Base-by-base conservation (phyloP, 2,888 invertebrate genomes). In the Mesorhabditis spiculigera region DNA sequence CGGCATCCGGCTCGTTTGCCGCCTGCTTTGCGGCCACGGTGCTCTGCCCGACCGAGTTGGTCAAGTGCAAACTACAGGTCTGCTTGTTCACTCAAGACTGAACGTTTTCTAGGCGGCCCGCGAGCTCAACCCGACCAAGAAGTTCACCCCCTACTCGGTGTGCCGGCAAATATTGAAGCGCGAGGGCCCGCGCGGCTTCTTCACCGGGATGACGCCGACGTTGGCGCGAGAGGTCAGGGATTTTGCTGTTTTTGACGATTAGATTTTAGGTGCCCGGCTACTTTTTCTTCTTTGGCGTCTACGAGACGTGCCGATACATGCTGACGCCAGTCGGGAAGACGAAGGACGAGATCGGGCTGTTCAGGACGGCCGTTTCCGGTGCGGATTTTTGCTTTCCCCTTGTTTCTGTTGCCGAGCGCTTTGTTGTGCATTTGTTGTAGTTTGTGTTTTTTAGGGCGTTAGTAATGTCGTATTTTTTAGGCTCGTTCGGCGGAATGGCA, bases 261-360 rank as follows among this genome's bases (percentile, higher is more conserved):
- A 13, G 8, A 50, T 13, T 8, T 13, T n/a, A 71, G 69, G 79
- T 98, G 93, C 97, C 98, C 0, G 98, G 98, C 4, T 99, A 98
- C 87, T 98, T 98, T 87, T 95, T 93, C 88, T 99, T 99, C 87
- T 99, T 99, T 87, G 98, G 97, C 64, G 94, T 93, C 75, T 98
- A 98, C 88, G 96, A 96, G 89, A 90, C 91, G 77, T 89, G 90
- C 16, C 86, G 91, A 70, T 87, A 88, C 28, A 69, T 90, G 5
- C 82, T 91, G 10, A 88, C 89, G 13, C 88, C 89, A 5, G 76
- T 81, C n/a, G 90, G 90, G 28, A 87, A 88, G 81, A 86, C 86
- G 4, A 90, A 89, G 81, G 89, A 89, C 75, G 89, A 90, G 64
- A 89, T 90, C 72, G 90, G 89, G 8, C 58, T 50, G 8, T 50